These are phyloP conservation scores for Drosophila obscura DNA, from an alignment of 1,140 invertebrate species.

Conservation along the genomic window DNA sequence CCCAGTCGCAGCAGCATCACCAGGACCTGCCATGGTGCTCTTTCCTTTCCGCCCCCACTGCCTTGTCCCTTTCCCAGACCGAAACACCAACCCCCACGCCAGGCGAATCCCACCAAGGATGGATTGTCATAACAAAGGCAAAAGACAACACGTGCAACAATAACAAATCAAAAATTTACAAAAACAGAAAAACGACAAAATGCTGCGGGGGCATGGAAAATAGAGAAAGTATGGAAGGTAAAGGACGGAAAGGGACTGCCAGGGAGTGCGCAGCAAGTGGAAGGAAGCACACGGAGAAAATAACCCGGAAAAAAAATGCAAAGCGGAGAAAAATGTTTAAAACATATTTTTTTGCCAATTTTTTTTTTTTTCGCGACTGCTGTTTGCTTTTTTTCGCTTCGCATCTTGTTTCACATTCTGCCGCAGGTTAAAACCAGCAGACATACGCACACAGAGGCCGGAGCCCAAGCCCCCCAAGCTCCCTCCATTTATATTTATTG, in stretches of 20 bases:
- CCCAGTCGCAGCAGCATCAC: too few species aligned
- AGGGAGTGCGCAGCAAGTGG: constrained; percentile 4
- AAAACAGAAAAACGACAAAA: constrained; percentile 60
- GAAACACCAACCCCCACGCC: neutral
- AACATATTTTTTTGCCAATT: constrained; percentile 74
- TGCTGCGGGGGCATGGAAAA: constrained; percentile 25
- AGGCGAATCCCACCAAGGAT: constrained; percentile 55
- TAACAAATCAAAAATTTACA: constrained; percentile 83
- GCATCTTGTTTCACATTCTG: constrained; percentile 53
- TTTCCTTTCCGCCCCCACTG: neutral
- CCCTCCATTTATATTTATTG: constrained; percentile 55
- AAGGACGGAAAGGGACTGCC: constrained; percentile 1
- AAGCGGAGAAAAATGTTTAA: constrained; percentile 75
- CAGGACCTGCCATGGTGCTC: too few species aligned
- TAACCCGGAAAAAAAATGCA: constrained; percentile 56
- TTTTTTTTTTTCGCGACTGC: constrained; percentile 45
- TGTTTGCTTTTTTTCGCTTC: constrained; percentile 25
- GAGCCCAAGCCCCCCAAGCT: neutral
- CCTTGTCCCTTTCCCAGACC: too few species aligned
- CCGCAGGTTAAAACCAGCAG: constrained; percentile 70
- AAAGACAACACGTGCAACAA: constrained; percentile 82
- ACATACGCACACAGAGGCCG: constrained; percentile 24
- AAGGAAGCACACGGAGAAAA: constrained; percentile 8
- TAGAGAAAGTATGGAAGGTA: constrained; percentile 31
- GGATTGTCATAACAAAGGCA: constrained; percentile 78